A percentile compares a stretch with the other conserved stretches of the same genome.
Evolutionary conservation across 2,888 invertebrate species (phyloP).

Genomic region (Trissolcus japonicus): DNA sequence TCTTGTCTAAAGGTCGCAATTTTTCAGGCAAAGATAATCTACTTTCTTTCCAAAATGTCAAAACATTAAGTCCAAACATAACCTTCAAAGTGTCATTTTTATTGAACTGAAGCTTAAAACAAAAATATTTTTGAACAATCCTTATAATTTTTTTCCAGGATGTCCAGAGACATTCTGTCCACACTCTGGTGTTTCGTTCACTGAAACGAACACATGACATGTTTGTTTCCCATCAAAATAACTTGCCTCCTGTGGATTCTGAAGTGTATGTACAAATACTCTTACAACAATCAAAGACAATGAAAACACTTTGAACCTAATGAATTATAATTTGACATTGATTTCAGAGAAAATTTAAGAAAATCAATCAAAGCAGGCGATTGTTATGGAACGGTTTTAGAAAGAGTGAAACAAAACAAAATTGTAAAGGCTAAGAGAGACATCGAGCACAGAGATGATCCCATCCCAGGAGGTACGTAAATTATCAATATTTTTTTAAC

Average conservation of each 20-base stretch:
- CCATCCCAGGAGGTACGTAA: slow-evolving; percentile 73
- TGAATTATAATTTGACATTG: not conserved
- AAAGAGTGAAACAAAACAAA: slow-evolving; percentile 84
- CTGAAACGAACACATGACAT: slow-evolving; percentile 98
- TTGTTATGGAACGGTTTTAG: slow-evolving; percentile 90
- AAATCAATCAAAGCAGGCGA: slow-evolving; percentile 87
- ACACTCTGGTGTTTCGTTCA: slow-evolving; percentile 96
- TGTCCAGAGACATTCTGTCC: slow-evolving; percentile 97
- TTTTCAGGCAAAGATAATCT: no score
- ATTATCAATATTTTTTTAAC: slow-evolving; percentile 65
- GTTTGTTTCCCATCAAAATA: slow-evolving; percentile 94
- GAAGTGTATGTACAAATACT: slow-evolving; percentile 81
- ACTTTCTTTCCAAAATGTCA: no score
- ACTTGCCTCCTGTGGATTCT: slow-evolving; percentile 89
- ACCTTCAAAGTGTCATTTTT: no score
- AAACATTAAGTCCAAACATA: no score
- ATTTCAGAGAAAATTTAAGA: slow-evolving; percentile 83
- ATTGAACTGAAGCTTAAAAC: no score
- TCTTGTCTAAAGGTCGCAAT: no score
- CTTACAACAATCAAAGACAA: not conserved
- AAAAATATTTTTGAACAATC: no score
- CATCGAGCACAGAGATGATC: slow-evolving; percentile 68
- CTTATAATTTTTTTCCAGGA: slow-evolving; percentile 68
- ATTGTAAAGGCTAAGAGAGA: slow-evolving; percentile 79
- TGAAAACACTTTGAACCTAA: not conserved